Evolutionary conservation across 1,140 invertebrate species (phyloP), one percentile per base, ranked within the genome.

Genomic region (Procambarus clarkii): DNA sequence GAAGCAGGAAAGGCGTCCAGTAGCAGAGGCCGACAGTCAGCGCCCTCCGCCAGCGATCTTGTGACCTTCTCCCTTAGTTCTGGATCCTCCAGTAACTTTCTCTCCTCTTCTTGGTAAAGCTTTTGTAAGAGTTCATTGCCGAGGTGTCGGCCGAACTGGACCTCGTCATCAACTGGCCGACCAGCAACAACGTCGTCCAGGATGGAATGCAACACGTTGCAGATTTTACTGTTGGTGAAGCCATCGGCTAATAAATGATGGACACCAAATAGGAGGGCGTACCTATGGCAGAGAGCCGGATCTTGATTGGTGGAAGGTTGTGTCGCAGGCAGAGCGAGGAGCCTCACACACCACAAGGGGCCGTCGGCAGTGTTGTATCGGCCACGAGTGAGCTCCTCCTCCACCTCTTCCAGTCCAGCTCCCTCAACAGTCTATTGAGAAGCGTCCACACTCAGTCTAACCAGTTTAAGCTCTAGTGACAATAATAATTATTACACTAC

Each of bases 191-290:
- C 9, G 58, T 85, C 83, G 50, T 91, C 77, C 54, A 91, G 58
- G 18, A 91, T 85, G n/a, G 44, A 24, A 18, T 83, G 83, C 80
- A 91, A 34, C 7, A 71, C 9, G 74, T 80, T n/a, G 24, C 82
- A 86, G 48, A 91, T 86, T 24, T 45, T 91, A 54, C 80, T 50
- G 58, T 80, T 91, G 1, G 89, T 80, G 24, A 64, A 69, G 54
- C 89, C 89, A n/a, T 91, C 89, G 8, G 82, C 54, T 8, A 76
- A 21, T 3, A 74, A 48, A 44, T 91, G 89, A 34, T 91, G 89
- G 83, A 91, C 44, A 13, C 89, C 74, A 45, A 91, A 34, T 24
- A 91, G 58, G 21, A 91, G 8, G 1, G 48, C 44, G 77, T 85
- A 84, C 0, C 80, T 15, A 54, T 88, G 44, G 58, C 9, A 13